Base-by-base conservation (phyloP, 2,888 invertebrate genomes). In the Drosophila fulvimacula region DNA sequence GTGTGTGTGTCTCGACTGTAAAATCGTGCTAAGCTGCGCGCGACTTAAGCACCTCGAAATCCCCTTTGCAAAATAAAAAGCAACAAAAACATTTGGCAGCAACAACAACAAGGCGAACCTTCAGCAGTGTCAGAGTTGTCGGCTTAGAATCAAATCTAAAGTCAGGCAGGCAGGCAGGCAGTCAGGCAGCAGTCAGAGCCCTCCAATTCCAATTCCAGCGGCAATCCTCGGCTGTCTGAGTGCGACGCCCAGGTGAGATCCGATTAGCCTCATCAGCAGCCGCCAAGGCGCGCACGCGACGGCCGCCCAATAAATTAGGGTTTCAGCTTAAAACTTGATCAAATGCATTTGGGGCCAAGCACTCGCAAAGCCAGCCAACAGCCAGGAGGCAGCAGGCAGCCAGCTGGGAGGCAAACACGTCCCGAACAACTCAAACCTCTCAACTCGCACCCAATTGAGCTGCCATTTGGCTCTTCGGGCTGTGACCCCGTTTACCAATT, bases 221-320 rank as follows among this genome's bases (percentile, higher is more conserved):
- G 52, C 63, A 66, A 73, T 67, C 73, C 61, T 57, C 39, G 62
- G 85, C 89, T 89, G 80, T 76, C 49, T 49, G 24, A 61, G 30
- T 15, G 13, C 24, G 1, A 52, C 56, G 56, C 62, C 57, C 66
- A 75, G 67, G 76, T 68, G 70, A 75, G 82, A 86, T 89, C 81
- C 82, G 86, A 89, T 88, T 89, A 88, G 79, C 73, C 85, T 82
- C 86, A 81, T 88, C 85, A 86, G 53, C 71, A 32, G 19, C 32
- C 24, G 39, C 39, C 42, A 36, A 41, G 19, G 41, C 58, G 52
- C 42, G 17, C 30, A 42, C 58, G 73, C 63, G 48, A 66, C 53
- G 59, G 57, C 48, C 63, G 71, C 21, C 59, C 67, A 68, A 79
- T 71, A 74, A 74, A 74, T 76, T 65, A 69, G 64, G 56, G 60